These are phyloP conservation scores for Antigone vipio DNA, from an alignment of 2,113 vertebrate genomes.

Conservation along the genomic window DNA sequence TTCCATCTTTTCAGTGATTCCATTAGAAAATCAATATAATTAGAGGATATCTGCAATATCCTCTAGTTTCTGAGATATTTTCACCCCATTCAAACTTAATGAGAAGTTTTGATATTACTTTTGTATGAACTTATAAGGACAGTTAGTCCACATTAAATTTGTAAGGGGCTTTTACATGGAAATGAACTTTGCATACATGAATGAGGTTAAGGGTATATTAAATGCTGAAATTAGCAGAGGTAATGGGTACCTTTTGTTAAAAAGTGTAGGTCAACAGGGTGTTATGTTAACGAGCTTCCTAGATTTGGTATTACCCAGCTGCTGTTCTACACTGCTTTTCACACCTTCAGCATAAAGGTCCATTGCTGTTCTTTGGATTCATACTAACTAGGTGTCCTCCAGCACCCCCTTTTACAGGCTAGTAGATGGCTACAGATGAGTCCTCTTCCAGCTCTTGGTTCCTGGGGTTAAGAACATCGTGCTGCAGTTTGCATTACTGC, in stretches of 20 bases:
- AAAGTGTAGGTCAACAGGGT: neutral
- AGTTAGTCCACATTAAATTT: neutral
- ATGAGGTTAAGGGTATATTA: neutral
- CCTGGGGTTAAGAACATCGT: fast-evolving
- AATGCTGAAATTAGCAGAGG: neutral
- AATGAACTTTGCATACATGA: neutral
- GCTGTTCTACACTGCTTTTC: neutral
- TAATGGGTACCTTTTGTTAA: neutral
- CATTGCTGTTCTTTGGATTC: neutral
- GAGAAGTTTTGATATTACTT: neutral
- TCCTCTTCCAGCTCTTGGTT: neutral
- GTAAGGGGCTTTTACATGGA: neutral
- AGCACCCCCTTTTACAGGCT: neutral
- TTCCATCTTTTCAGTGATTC: neutral
- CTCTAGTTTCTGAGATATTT: neutral
- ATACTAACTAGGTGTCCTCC: neutral
- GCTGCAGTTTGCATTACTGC: neutral
- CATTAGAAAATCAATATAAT: neutral
- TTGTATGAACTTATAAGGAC: neutral
- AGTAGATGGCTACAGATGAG: neutral
- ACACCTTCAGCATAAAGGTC: neutral
- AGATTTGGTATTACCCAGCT: neutral
- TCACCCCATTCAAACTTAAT: neutral
- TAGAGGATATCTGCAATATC: neutral
- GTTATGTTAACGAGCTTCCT: neutral